Evolutionary conservation across 2,888 invertebrate genomes (phyloP), one percentile per base, ranked within the genome.

Genomic region (Pachymerium ferrugineum): DNA sequence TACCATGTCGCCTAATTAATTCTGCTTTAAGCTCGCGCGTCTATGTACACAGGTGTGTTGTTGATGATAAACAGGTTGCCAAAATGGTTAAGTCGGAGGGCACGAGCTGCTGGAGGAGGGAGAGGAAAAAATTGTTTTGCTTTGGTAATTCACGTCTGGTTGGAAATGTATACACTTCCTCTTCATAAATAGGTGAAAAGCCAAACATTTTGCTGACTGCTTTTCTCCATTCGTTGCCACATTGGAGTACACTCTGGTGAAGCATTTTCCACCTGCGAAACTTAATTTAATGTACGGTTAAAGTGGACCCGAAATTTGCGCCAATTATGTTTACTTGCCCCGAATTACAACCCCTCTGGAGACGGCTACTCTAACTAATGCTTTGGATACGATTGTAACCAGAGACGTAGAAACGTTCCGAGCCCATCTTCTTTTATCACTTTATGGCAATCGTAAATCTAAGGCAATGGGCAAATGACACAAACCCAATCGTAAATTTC

Each of bases 361-460:
- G n/a, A n/a, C n/a, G n/a, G n/a, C n/a, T n/a, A n/a, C n/a, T n/a
- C n/a, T n/a, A n/a, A n/a, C n/a, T n/a, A n/a, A n/a, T n/a, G n/a
- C n/a, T n/a, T n/a, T n/a, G n/a, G n/a, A n/a, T n/a, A n/a, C n/a
- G n/a, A 54, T 54, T 54, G 16, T 19, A 10, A 19, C 19, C 47
- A 19, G 22, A 19, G 47, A 19, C 22, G 47, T 19, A 54, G 47
- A n/a, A 54, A 54, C 16, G 47, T 54, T 22, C 19, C 47, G 47
- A 54, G 47, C 47, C n/a, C n/a, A 54, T 54, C 47, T 54, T 54
- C 22, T 22, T 54, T 54, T 54, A 54, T 54, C 47, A 54, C 47
- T 54, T 54, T 54, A 54, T 54, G 19, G 47, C 47, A 54, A 22
- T 54, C 47, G 22, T 54, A 54, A 54, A 54, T 54, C 47, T 54